Evolutionary conservation across 2,113 vertebrate species (phyloP), one percentile per base, ranked within the genome.

Genomic region (Taxidea taxus): DNA sequence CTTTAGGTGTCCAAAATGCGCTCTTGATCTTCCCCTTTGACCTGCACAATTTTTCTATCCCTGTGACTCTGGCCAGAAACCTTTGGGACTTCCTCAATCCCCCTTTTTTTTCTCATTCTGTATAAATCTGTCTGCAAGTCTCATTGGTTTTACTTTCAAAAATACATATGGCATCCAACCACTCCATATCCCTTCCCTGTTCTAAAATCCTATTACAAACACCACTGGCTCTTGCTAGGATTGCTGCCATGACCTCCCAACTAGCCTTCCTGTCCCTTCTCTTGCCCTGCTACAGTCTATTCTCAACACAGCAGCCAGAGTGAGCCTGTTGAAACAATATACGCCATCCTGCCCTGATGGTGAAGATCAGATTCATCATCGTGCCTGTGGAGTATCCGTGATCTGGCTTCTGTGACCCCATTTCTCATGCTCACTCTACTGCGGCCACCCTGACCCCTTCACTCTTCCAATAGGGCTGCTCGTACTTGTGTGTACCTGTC

Each of bases 191-290:
- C 25, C 7, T 60, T 77, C 14, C 18, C 51, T 16, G 0, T 29
- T 31, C 16, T 2, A 54, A 18, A 74, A 87, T 8, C 11, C 15
- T 27, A 21, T 15, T 31, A 39, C 15, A 18, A 7, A 74, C 9
- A 7, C 60, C 11, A 6, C 23, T 7, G 8, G 37, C 44, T 72
- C 44, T 34, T 47, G 51, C 66, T 54, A 37, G 51, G 81, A 11
- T n/a, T 49, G 54, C 18, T 25, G 15, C 42, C 3, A 0, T 0
- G 2, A 14, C 37, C 6, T 12, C 34, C 58, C 37, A 12, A n/a
- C 7, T 20, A 23, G 2, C 14, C 16, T 74, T 16, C 11, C 15
- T n/a, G 7, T 29, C 70, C n/a, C 37, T 93, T 7, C 1, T 64
- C 27, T 62, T 39, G n/a, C 11, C 25, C 4, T 2, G 1, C 31